Evolutionary conservation across 2,888 invertebrate genomes (phyloP), one percentile per base, ranked within the genome.

Genomic region (Ectemnius cavifrons): DNA sequence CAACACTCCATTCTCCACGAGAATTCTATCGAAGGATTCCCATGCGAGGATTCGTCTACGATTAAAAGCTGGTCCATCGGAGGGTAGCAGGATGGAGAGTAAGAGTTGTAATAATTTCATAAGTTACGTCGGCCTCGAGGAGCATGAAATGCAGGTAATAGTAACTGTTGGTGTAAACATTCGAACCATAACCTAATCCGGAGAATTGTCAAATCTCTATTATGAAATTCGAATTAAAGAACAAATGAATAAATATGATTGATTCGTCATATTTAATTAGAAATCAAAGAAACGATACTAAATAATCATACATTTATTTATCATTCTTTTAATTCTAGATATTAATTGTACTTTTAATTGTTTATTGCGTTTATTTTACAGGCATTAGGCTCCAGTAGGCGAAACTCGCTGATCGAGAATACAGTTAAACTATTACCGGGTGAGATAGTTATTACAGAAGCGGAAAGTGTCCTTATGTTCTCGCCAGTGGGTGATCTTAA

Each of bases 401-500:
- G 87, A 75, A 89, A 89, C 84, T 89, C 89, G 0, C 77, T 88
- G 72, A 84, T 84, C 62, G 89, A 89, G 74, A 88, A 81, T 64
- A 87, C 76, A 71, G 80, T 91, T 20, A 90, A 89, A 78, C 88
- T 86, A 49, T 87, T 92, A 88, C 73, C 92, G 94, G 97, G 97
- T 64, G 98, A 98, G 92, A 93, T 95, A 82, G 92, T 96, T 74
- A 95, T 97, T 70, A 95, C 96, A 28, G 94, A 95, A 84, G 97
- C 96, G 45, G 94, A 95, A 87, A 95, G 94, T 89, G 97, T 97
- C 73, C 93, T 97, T 81, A 93, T 97, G 94, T 96, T 95, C 91
- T 94, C 95, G 66, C 96, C 97, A 14, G 94, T 96, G 78, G 95
- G 95, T 85, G 95, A 96, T 84, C 93, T 95, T 75, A 96, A 96